These are phyloP conservation scores for Gallinago undulata DNA, from an alignment of 2,113 vertebrate genomes.

Conservation along the genomic window DNA sequence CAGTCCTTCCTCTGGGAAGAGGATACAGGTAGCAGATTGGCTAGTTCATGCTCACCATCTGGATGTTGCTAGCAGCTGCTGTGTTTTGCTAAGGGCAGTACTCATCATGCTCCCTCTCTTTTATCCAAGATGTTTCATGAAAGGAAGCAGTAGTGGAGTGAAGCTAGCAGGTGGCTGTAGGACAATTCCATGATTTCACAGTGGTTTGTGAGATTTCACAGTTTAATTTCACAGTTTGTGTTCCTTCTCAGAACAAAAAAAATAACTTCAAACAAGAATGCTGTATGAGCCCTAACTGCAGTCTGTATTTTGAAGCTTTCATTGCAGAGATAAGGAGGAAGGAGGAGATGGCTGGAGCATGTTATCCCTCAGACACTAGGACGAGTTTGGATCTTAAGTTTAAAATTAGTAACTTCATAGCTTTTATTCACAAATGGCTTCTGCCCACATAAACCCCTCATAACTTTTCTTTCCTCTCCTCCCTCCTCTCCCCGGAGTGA, in stretches of 20 bases:
- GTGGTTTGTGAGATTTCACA: constrained; percentile 47
- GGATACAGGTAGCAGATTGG: background rate
- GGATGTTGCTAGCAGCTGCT: background rate
- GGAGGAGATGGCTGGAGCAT: background rate
- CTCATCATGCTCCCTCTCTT: background rate
- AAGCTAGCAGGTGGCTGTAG: background rate
- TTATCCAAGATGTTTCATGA: background rate
- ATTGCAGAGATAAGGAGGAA: background rate
- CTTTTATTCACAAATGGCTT: background rate
- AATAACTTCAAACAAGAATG: background rate
- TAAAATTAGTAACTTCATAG: background rate
- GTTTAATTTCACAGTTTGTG: constrained; percentile 48
- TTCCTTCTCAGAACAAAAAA: constrained; percentile 12
- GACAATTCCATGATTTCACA: constrained; percentile 44
- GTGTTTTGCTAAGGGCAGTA: background rate
- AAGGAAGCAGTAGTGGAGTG: background rate
- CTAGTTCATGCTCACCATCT: background rate
- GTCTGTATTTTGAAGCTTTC: background rate
- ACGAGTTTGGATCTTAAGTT: background rate
- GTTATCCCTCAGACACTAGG: background rate
- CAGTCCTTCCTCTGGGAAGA: background rate
- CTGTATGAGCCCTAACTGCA: background rate
- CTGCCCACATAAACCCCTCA: background rate
- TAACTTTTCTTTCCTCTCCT: background rate
- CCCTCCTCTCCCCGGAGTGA: background rate